Percentiles rank a stretch among this genome's conserved stretches.
Conservation (phyloP, 2,888 invertebrate species). For the Leptodirus hochenwartii region DNA sequence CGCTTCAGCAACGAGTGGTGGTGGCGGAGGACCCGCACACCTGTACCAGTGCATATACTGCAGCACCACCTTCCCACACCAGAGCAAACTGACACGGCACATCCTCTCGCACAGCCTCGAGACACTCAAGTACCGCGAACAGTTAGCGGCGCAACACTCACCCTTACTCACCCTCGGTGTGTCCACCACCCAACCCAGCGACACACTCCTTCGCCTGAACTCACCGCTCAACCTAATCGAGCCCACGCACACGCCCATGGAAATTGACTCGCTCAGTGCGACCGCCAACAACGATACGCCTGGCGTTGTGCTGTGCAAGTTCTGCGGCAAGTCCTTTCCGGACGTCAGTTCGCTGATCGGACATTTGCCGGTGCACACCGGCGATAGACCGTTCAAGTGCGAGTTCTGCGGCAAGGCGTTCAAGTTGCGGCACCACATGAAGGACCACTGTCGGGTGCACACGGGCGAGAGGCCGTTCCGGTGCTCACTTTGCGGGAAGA, state of each 20-base stretch:
- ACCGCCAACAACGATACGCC: constrained; percentile 29
- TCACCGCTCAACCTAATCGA: constrained; percentile 30
- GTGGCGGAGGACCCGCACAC: constrained; percentile 28
- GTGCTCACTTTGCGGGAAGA: constrained; percentile 77
- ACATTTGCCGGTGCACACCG: constrained; percentile 77
- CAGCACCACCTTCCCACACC: constrained; percentile 74
- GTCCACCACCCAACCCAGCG: constrained; percentile 3
- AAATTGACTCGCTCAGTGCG: constrained; percentile 41
- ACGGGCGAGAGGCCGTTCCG: constrained; percentile 82
- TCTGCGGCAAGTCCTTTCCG: constrained; percentile 83
- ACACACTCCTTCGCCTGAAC: constrained; percentile 10
- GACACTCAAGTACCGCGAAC: constrained; percentile 72
- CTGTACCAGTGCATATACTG: constrained; percentile 77
- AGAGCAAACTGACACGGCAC: constrained; percentile 80
- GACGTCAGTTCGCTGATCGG: constrained; percentile 76
- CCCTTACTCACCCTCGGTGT: constrained; percentile 4
- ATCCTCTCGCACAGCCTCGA: constrained; percentile 78
- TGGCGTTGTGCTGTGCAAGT: constrained; percentile 70
- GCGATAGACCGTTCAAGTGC: constrained; percentile 82
- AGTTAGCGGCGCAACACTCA: constrained; percentile 25
- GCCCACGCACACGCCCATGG: constrained; percentile 35
- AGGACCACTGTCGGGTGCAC: constrained; percentile 84
- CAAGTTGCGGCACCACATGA: constrained; percentile 84
- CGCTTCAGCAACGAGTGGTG: constrained; percentile 17
- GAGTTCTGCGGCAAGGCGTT: constrained; percentile 89